Percentiles rank a stretch among this genome's conserved stretches.
These are phyloP conservation scores for Phallusia fumigata DNA, from an alignment of 23 tunicate genomes.

Conservation along the genomic window DNA sequence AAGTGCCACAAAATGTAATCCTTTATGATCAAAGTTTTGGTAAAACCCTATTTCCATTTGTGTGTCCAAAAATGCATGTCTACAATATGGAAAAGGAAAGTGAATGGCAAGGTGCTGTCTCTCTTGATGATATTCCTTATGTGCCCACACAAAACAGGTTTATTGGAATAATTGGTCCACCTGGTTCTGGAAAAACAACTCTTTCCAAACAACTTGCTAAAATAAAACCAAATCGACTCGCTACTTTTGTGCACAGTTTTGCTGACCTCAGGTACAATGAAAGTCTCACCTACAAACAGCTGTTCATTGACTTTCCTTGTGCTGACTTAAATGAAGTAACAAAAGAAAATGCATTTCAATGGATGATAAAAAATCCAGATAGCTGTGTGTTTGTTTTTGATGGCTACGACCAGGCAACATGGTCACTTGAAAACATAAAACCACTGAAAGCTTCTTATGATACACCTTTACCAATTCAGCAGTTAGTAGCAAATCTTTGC, in stretches of 20 bases:
- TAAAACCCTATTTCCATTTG: no score
- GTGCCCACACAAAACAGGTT: no score
- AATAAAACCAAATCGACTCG: no score
- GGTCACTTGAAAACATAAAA: not conserved
- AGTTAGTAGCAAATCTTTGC: conserved; percentile 21
- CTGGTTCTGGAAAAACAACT: no score
- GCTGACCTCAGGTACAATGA: not conserved
- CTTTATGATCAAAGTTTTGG: no score
- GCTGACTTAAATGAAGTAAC: not conserved
- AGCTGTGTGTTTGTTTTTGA: conserved; percentile 21
- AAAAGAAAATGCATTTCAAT: not conserved
- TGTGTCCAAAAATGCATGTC: no score
- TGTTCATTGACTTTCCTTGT: not conserved
- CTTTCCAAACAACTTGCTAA: no score
- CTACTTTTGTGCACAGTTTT: conserved; percentile 19
- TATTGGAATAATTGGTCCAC: no score
- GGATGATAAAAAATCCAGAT: conserved; percentile 19
- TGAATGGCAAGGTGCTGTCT: no score
- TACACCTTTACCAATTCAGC: not conserved
- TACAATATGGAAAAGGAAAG: no score
- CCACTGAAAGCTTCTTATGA: conserved; percentile 3
- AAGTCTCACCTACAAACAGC: not conserved
- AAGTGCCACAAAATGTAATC: no score
- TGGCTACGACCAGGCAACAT: conserved; percentile 32
- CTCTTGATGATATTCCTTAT: no score